phyloP scores from a whole-genome alignment of 2,113 vertebrate genomes.

The Stictonetta naevosa region DNA sequence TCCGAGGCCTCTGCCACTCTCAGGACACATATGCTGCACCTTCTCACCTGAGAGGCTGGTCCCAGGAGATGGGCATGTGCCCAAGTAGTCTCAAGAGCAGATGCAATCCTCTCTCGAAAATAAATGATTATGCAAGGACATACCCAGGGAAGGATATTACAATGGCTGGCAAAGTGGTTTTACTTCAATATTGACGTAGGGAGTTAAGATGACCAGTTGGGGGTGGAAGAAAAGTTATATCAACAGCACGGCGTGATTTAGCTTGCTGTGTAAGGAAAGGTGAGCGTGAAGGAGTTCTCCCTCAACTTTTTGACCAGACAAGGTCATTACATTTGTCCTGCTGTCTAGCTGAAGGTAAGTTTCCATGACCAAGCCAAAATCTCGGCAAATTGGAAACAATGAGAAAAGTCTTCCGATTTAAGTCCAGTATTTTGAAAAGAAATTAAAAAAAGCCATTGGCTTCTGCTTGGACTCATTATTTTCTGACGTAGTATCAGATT shows the following conservation, averaged over 20 bases:
- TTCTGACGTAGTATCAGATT: not conserved
- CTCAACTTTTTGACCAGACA: not conserved
- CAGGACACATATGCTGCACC: fast-evolving
- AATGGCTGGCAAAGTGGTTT: not conserved
- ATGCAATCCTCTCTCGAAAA: not conserved
- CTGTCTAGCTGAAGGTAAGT: not conserved
- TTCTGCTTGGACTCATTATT: not conserved
- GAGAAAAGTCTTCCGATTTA: not conserved
- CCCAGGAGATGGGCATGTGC: not conserved
- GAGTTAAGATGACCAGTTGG: not conserved
- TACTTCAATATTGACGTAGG: not conserved
- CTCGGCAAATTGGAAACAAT: not conserved
- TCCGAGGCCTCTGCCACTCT: not conserved
- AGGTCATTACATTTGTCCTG: not conserved
- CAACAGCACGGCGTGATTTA: not conserved
- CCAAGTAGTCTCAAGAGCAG: not conserved
- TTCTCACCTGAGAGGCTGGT: fast-evolving
- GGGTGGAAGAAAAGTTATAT: not conserved
- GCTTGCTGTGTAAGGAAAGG: not conserved
- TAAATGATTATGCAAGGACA: fast-evolving
- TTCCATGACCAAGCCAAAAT: not conserved
- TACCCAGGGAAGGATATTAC: not conserved
- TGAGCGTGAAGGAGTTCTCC: not conserved
- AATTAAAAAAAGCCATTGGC: not conserved
- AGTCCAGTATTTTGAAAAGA: not conserved